phyloP scores from a whole-genome alignment of 2,797 vertebrate genomes.

The Streptopelia turtur region DNA sequence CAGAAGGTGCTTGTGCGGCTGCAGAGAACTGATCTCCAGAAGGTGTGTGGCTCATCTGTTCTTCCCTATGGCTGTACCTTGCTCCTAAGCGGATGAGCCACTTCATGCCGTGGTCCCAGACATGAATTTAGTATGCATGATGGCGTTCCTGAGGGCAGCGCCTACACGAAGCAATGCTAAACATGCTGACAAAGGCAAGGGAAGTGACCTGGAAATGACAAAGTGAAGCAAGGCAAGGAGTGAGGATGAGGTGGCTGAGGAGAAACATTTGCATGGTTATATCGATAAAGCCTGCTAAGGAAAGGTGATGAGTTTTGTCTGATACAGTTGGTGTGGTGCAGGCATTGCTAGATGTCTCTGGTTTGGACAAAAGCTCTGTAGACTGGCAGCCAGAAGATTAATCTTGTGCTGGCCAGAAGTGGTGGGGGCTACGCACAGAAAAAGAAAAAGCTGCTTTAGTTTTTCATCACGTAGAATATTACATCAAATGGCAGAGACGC shows the following conservation, averaged over 20 bases:
- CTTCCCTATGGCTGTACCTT: background rate
- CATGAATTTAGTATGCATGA: conserved; percentile 16
- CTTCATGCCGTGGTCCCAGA: background rate
- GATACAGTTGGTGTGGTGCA: background rate
- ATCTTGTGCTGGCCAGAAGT: background rate
- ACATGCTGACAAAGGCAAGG: conserved; percentile 55
- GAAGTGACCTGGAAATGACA: conserved; percentile 74
- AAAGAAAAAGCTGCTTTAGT: conserved; percentile 27
- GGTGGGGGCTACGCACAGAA: background rate
- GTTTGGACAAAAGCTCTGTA: background rate
- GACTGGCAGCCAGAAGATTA: conserved; percentile 53
- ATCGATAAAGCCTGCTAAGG: background rate
- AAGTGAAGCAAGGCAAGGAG: conserved; percentile 46
- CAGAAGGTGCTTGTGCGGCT: background rate
- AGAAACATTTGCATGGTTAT: background rate
- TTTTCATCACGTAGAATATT: conserved; percentile 60
- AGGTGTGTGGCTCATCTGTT: background rate
- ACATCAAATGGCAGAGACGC: background rate
- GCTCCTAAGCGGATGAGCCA: background rate
- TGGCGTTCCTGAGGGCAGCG: conserved; percentile 20
- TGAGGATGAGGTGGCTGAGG: conserved; percentile 5
- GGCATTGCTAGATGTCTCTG: background rate
- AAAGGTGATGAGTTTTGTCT: background rate
- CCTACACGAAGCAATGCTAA: background rate
- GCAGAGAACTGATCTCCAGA: background rate